Conservation (phyloP, 2,888 invertebrate species). For the Spilosoma lubricipeda region DNA sequence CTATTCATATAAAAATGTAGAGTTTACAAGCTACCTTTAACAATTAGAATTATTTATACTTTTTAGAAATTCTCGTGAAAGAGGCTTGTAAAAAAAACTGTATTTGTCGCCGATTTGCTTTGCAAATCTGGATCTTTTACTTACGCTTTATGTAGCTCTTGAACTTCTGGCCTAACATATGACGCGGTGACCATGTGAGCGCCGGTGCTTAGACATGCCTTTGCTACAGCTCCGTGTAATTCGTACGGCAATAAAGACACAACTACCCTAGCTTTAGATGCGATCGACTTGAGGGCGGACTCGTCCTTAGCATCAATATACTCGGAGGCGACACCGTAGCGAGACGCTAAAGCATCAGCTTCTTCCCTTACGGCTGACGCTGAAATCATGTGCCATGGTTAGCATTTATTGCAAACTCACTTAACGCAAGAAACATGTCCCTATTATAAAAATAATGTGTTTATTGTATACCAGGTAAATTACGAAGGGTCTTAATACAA, state of each 20-base stretch:
- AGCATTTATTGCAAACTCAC: background rate
- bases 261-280: conserved; percentile 91
- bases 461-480: too few relatives aligned
- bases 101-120: too few relatives aligned
- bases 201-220: conserved; percentile 93
- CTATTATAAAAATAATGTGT: too few relatives aligned
- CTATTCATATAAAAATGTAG: background rate
- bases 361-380: conserved; percentile 95
- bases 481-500: too few relatives aligned
- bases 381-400: conserved; percentile 52
- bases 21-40: background rate
- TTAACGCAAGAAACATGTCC: background rate
- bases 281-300: conserved; percentile 89
- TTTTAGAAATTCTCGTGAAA: too few relatives aligned
- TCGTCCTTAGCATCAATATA: conserved; percentile 94
- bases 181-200: conserved; percentile 99
- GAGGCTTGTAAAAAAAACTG: too few relatives aligned
- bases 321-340: conserved; percentile 92
- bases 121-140: conserved; percentile 59
- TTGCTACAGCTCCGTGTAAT: conserved; percentile 94
- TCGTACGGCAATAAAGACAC: conserved; percentile 96
- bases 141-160: conserved; percentile 91
- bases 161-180: conserved; percentile 95
- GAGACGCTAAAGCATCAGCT: conserved; percentile 92
- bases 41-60: background rate